Conservation (phyloP, 2,113 vertebrate species). For the Isurus oxyrinchus region DNA sequence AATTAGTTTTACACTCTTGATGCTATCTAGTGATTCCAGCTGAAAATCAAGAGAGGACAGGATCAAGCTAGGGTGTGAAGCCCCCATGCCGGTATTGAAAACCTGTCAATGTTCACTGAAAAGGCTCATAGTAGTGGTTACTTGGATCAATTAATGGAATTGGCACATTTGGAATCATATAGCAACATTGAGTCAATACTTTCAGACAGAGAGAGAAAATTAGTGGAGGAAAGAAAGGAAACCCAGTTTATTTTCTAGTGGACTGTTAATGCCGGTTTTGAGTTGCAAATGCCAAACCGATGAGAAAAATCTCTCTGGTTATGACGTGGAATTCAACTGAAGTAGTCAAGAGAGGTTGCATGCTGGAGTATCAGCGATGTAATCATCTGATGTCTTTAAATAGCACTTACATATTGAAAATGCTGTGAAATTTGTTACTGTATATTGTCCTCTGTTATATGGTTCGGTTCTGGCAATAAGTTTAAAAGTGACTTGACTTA, state of each 20-base stretch:
- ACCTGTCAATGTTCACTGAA: background rate
- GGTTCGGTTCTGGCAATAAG: background rate
- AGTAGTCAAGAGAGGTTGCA: background rate
- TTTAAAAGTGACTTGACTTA: background rate
- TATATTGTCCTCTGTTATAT: background rate
- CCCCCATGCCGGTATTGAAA: background rate
- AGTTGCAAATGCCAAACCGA: background rate
- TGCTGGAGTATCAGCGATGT: background rate
- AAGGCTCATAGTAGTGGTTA: background rate
- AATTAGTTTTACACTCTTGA: background rate
- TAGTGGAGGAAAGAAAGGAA: background rate
- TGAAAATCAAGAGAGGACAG: background rate
- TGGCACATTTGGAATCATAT: background rate
- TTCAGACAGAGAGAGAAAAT: background rate
- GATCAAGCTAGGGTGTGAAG: background rate
- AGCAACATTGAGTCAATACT: background rate
- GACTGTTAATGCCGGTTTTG: background rate
- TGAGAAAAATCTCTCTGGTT: background rate
- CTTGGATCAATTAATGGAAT: background rate
- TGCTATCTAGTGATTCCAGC: background rate
- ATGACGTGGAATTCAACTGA: background rate
- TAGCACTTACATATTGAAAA: background rate
- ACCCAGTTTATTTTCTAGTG: background rate
- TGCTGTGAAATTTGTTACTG: background rate
- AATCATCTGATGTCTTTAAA: background rate